Evolutionary conservation across 2,797 vertebrate species (phyloP).

Genomic region (Alcedo atthis): DNA sequence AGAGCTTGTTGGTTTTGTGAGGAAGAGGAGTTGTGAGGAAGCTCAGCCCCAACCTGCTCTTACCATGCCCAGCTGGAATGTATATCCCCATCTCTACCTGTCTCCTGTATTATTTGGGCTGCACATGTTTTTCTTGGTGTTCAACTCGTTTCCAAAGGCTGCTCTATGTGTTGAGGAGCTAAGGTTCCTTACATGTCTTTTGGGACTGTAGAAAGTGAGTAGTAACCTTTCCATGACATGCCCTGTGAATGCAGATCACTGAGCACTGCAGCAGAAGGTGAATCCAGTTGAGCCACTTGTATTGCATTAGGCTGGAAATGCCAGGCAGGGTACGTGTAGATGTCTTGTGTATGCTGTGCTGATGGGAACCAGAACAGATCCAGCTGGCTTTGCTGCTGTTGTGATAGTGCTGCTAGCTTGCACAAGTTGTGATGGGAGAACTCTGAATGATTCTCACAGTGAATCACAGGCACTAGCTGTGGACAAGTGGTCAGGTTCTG

Average conservation of each 20-base stretch:
- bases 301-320: neutral
- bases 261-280: neutral
- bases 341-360: neutral
- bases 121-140: neutral
- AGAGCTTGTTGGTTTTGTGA: neutral
- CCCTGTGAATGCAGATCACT: neutral
- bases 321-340: neutral
- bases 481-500: neutral
- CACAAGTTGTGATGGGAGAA: neutral
- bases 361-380: constrained; percentile 4
- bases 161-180: neutral
- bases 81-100: neutral
- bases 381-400: constrained; percentile 19
- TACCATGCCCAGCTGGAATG: neutral
- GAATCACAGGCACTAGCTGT: neutral
- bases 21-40: neutral
- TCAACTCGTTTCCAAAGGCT: neutral
- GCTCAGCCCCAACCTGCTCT: neutral
- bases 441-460: neutral
- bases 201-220: neutral
- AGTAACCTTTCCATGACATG: neutral
- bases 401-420: neutral
- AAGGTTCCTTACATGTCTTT: neutral
- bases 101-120: neutral
- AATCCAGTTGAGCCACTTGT: neutral